Evolutionary conservation across 2,113 vertebrate species (phyloP), one percentile per base, ranked within the genome.

Genomic region (Chloebia gouldiae): DNA sequence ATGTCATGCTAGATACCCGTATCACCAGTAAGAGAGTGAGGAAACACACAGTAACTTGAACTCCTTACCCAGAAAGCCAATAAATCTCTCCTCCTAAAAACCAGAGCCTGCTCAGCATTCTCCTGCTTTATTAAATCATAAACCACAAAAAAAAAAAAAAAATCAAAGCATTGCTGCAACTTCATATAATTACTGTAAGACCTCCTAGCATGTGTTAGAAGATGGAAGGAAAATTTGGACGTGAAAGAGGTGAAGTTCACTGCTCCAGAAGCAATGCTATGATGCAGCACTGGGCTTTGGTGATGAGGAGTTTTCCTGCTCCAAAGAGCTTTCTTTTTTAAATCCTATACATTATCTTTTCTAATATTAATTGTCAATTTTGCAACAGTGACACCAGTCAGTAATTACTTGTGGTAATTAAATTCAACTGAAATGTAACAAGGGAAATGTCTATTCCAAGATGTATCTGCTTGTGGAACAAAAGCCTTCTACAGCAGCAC

Each of bases 11-110:
- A 51, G n/a, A 73, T 30, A 54, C 12, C 24, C 4, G 0, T 51
- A 83, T 25, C 56, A 81, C n/a, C 72, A 72, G 51, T 37, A 45
- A 69, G 13, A 35, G 39, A 51, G 23, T 7, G n/a, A 86, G 16
- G 47, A 83, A 90, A 77, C 20, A 69, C 60, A 65, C 10, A 71
- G 28, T 54, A 75, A 81, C 88, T 51, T 3, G 2, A 88, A 61
- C 39, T 42, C 37, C 49, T 44, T 81, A 15, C 68, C 31, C 57
- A 94, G 24, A 86, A 92, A 84, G 61, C 77, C 10, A 93, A 42
- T 85, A 96, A 91, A 95, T 47, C 40, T 93, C 64, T 90, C 50
- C 61, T 89, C 54, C 85, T 86, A 75, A 95, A 91, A 91, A 47
- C 2, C 64, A 90, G 85, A 93, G 31, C 27, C 37, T 3, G 1